Evolutionary conservation across 2,888 invertebrate genomes (phyloP), one percentile per base, ranked within the genome.

Genomic region (Andrena bicolor): DNA sequence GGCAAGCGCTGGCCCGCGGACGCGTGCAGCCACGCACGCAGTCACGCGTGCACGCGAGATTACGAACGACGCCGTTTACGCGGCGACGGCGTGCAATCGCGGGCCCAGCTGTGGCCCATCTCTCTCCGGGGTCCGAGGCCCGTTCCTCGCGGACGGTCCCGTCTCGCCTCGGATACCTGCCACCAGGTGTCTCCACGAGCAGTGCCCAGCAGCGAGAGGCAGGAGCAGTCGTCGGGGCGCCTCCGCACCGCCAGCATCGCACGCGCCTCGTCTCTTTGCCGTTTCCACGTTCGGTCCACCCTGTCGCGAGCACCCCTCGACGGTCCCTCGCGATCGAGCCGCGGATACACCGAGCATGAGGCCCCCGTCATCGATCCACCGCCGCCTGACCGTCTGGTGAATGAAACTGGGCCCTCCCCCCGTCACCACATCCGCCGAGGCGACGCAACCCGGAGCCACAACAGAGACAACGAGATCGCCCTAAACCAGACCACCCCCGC

Each of bases 201-300:
- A 95, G 94, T 94, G 94, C 95, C 95, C 95, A 95, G 95, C 93
- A 91, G 91, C 95, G 95, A 95, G 95, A 95, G 95, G 95, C 95
- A 95, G 95, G 94, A 94, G 94, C 95, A 95, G 95, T 95, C 95
- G 95, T 95, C 95, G 95, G 95, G 95, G 95, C 95, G 95, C 95
- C 95, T 95, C 95, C 95, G 95, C 95, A 95, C 91, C 91, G 93
- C 95, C 95, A 95, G 95, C 95, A 95, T 95, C 94, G 93, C 94
- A 95, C 93, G 95, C 94, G 84, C 63, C 66, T 82, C 35, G 94
- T 58, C 87, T 86, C 87, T 88, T 86, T 90, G 66, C 76, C 84
- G 86, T 85, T 82, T 61, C 20, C 68, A 63, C 77, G 63, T 51
- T 8, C 49, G 16, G 58, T 70, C 64, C 20, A n/a, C 13, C 35